Evolutionary conservation across 1,140 invertebrate species (phyloP), one percentile per base, ranked within the genome.

Genomic region (Pseudachorutes palmiensis): DNA sequence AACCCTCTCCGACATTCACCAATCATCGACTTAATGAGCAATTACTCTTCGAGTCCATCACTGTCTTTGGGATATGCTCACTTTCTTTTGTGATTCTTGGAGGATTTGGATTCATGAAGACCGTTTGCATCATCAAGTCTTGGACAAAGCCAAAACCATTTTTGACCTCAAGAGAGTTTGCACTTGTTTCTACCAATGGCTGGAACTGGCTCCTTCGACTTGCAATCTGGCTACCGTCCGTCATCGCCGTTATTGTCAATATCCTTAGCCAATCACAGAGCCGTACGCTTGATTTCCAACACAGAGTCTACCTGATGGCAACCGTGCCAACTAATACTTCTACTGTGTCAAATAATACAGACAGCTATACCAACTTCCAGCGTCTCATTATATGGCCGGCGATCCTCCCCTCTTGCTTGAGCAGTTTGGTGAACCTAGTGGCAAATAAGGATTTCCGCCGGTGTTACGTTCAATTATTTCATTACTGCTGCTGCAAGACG

Each of bases 401-500:
- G 24, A 71, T 73, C 48, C 62, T 73, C 3, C 72, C 72, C 24
- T 68, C 72, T 9, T 73, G 72, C 55, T 60, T 73, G 16, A 64
- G 62, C 48, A 73, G 72, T 66, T 57, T 73, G 24, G 69, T 73
- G 28, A 67, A 73, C 45, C 67, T 70, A 3, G n/a, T 70, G 33
- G 63, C 68, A 19, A 74, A 74, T 62, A 49, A 60, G n/a, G 72
- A 74, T 58, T 71, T 74, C 48, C 70, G 72, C 3, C n/a, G 85
- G 82, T 67, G 87, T 88, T 92, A 88, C 75, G 80, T 86, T 26
- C 87, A 89, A 74, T 77, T 91, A 12, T 91, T 90, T 74, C 84
- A 90, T 71, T 91, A 91, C 71, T 91, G 88, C 75, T 91, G 87
- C 74, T 90, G 88, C 78, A 91, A 91, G 76, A 89, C 85, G 3